phyloP scores from a whole-genome alignment of 2,113 vertebrate species.

The Amia ocellicauda region DNA sequence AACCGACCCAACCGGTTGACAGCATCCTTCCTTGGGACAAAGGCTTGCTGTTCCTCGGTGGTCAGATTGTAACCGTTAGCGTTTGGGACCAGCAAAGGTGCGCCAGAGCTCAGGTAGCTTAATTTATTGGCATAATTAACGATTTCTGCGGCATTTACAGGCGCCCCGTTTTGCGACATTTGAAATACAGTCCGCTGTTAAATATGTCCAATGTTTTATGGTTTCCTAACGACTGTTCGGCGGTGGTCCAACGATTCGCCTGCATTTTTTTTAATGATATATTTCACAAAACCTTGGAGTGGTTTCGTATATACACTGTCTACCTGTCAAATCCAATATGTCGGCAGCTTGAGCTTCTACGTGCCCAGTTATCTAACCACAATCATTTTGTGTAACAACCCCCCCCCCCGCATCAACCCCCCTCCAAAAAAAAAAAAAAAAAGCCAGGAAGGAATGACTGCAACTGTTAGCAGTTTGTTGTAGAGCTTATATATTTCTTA shows the following conservation, averaged over 20 bases:
- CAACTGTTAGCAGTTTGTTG: slow-evolving; percentile 24
- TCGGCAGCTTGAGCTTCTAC: background rate
- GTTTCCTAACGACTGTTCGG: slow-evolving; percentile 2
- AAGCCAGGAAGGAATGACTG: slow-evolving; percentile 38
- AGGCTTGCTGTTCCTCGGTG: too few relatives aligned
- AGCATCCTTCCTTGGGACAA: background rate
- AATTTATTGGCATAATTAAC: background rate
- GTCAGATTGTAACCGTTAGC: too few relatives aligned
- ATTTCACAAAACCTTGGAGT: background rate
- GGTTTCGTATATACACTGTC: background rate
- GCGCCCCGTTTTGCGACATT: background rate
- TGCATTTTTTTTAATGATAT: background rate
- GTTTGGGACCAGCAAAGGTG: too few relatives aligned
- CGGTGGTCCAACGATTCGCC: background rate
- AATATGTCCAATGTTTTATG: background rate
- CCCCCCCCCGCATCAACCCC: background rate
- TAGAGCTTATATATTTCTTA: slow-evolving; percentile 34
- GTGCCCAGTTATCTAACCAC: slow-evolving; percentile 7
- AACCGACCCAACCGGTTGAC: background rate
- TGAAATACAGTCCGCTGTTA: background rate
- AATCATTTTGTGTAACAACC: slow-evolving; percentile 16
- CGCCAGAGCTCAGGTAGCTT: too few relatives aligned
- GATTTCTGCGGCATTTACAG: background rate
- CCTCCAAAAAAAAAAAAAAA: slow-evolving; percentile 6
- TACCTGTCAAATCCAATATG: background rate